Conservation (phyloP, 2,113 vertebrate species). For the Verasper variegatus region DNA sequence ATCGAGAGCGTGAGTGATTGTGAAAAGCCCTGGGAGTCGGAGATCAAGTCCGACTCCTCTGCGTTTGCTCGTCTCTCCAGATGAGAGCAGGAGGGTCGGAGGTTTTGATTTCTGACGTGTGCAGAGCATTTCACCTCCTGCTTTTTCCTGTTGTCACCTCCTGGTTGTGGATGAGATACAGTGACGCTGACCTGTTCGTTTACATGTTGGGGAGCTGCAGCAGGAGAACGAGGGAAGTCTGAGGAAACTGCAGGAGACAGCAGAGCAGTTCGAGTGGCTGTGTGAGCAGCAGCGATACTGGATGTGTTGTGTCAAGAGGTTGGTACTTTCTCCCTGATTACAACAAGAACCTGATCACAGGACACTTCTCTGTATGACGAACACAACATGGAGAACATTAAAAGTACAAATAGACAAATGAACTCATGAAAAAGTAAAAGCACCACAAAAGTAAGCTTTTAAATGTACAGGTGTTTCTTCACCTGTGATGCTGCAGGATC, state of each 20-base stretch:
- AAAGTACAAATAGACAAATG: no score
- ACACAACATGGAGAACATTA: no score
- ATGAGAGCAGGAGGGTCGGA: slow-evolving; percentile 5
- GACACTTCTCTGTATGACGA: no score
- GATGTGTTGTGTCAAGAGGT: slow-evolving; percentile 81
- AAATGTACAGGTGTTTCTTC: no score
- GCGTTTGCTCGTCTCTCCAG: slow-evolving; percentile 25
- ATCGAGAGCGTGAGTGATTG: slow-evolving; percentile 23
- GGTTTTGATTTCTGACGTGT: not conserved
- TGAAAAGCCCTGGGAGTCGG: not conserved
- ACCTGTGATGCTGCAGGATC: no score
- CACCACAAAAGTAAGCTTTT: no score
- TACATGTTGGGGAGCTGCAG: slow-evolving; percentile 62
- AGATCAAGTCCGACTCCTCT: not conserved
- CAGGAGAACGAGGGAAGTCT: slow-evolving; percentile 73
- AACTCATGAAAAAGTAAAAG: no score
- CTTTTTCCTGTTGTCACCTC: not conserved
- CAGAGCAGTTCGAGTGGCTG: slow-evolving; percentile 81
- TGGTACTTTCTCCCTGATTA: not conserved
- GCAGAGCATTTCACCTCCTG: not conserved
- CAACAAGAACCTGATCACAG: no score
- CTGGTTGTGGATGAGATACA: not conserved
- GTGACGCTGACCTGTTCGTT: not conserved
- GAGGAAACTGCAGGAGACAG: slow-evolving; percentile 76
- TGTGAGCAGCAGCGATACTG: slow-evolving; percentile 82